Evolutionary conservation across 1,140 invertebrate species (phyloP).

Genomic region (Periplaneta americana): DNA sequence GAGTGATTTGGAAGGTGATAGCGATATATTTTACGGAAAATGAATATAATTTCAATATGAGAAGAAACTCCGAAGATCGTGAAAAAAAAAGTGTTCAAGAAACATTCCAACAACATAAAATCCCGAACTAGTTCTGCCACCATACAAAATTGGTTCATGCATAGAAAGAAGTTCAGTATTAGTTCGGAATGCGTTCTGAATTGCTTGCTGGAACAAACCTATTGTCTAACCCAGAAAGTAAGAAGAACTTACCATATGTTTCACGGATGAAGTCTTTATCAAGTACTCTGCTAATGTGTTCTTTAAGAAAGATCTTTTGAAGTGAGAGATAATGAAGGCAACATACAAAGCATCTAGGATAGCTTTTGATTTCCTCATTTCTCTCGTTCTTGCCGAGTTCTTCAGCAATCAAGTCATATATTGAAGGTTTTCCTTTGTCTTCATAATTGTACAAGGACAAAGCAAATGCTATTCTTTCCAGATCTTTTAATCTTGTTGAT

Average conservation of each 20-base stretch:
- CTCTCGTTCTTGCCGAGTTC: conserved; percentile 40
- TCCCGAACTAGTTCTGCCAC: too few species aligned
- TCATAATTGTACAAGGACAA: conserved; percentile 43
- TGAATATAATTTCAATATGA: too few species aligned
- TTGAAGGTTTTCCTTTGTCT: conserved; percentile 32
- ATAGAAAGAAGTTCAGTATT: too few species aligned
- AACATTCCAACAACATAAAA: too few species aligned
- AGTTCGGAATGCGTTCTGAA: too few species aligned
- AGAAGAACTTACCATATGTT: neutral
- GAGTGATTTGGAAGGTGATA: too few species aligned
- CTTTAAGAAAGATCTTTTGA: conserved; percentile 39
- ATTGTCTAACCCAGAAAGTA: too few species aligned
- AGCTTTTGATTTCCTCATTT: conserved; percentile 39
- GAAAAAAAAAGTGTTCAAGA: too few species aligned
- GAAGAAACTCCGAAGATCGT: too few species aligned
- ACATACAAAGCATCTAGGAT: conserved; percentile 36
- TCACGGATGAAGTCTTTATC: neutral
- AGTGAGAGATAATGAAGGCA: conserved; percentile 43
- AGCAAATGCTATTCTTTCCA: conserved; percentile 49
- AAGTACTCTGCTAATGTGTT: conserved; percentile 42
- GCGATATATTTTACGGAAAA: too few species aligned
- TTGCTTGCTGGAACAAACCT: too few species aligned
- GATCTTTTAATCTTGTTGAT: conserved; percentile 49
- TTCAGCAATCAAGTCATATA: conserved; percentile 39
- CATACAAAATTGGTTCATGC: too few species aligned